Evolutionary conservation across 1,140 invertebrate genomes (phyloP).

Genomic region (Amyelois transitella): DNA sequence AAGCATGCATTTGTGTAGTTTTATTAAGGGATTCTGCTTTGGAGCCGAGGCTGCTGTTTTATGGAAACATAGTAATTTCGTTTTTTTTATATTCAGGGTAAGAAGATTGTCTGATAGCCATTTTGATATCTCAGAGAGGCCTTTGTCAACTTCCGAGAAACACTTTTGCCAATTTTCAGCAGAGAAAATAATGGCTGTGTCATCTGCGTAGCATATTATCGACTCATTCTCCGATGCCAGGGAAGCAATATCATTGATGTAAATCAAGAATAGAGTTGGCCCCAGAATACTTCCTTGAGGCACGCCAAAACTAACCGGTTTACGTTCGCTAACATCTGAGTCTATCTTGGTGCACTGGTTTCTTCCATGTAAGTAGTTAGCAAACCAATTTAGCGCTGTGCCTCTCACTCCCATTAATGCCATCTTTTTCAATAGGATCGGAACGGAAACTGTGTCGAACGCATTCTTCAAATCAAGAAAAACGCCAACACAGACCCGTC

Average conservation of each 20-base stretch:
- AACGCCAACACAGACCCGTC: background rate
- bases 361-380: background rate
- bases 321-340: background rate
- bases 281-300: slow-evolving; percentile 5
- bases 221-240: background rate
- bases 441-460: slow-evolving; percentile 5
- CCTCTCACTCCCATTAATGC: slow-evolving; percentile 5
- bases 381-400: slow-evolving; percentile 4
- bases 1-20: too few species aligned
- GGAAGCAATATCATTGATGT: slow-evolving; percentile 1
- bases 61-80: too few species aligned
- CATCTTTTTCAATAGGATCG: slow-evolving; percentile 6
- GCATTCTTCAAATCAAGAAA: too few species aligned
- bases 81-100: too few species aligned
- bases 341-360: background rate
- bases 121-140: too few species aligned
- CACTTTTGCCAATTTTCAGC: background rate
- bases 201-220: background rate
- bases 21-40: too few species aligned
- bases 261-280: slow-evolving; percentile 1
- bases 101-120: too few species aligned
- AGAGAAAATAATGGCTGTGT: background rate
- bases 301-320: background rate
- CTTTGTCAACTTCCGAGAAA: background rate
- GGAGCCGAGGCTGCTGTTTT: too few species aligned